phyloP scores from a whole-genome alignment of 2,797 vertebrate species.

The Chanos chanos region DNA sequence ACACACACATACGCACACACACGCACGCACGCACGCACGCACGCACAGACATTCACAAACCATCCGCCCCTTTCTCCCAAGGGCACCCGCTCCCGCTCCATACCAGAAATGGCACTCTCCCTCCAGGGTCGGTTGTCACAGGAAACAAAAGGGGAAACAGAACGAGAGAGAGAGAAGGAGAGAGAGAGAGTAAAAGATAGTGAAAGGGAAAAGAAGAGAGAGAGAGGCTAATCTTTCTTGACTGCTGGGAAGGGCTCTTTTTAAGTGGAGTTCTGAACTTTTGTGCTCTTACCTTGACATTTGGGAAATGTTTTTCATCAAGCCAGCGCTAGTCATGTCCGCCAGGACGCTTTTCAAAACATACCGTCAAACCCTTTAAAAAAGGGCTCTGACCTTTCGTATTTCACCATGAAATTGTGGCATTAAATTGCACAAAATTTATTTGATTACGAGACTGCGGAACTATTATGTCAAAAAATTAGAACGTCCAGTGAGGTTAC shows the following conservation, averaged over 20 bases:
- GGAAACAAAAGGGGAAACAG: constrained; percentile 41
- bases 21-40: no score
- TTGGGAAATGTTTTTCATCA: constrained; percentile 26
- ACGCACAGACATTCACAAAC: neutral
- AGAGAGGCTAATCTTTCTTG: constrained; percentile 38
- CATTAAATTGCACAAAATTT: no score
- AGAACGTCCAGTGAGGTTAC: no score
- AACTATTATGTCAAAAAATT: no score
- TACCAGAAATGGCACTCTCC: constrained; percentile 58
- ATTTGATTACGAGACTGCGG: no score
- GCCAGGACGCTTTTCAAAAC: constrained; percentile 5
- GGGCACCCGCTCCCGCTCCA: constrained; percentile 39
- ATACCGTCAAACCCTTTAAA: constrained; percentile 21
- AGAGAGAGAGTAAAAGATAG: neutral
- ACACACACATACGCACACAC: no score
- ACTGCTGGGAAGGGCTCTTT: constrained; percentile 31
- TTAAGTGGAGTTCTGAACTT: constrained; percentile 18
- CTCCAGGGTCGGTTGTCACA: constrained; percentile 50
- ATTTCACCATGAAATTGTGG: no score
- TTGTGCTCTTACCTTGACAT: constrained; percentile 27
- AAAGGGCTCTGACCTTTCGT: no score
- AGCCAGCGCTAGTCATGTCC: constrained; percentile 23
- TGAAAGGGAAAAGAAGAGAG: constrained; percentile 12
- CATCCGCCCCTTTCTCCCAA: neutral
- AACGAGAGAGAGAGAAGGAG: constrained; percentile 35